These are phyloP conservation scores for Phrynocephalus forsythii DNA, from an alignment of 2,797 vertebrate genomes.

Conservation along the genomic window DNA sequence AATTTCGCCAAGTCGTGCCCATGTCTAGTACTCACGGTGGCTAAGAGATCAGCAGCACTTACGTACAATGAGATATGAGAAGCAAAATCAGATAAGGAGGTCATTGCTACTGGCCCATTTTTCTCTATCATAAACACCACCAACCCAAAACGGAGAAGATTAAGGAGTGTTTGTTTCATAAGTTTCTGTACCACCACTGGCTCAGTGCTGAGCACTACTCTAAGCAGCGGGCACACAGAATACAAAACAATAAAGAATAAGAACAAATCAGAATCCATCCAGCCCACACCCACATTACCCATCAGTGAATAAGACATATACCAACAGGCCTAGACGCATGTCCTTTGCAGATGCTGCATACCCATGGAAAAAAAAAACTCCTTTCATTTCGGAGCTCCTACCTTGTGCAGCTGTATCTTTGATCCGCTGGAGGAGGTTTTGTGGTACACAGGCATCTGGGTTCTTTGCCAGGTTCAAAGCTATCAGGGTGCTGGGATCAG, in stretches of 20 bases:
- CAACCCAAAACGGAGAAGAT: not conserved
- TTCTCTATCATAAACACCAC: not conserved
- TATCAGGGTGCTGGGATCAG: slow-evolving; percentile 76
- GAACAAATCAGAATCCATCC: too few species aligned
- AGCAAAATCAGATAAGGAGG: too few species aligned
- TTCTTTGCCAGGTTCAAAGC: slow-evolving; percentile 73
- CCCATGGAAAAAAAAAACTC: not conserved
- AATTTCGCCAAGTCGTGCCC: too few species aligned
- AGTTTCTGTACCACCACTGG: too few species aligned
- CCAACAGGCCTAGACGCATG: not conserved
- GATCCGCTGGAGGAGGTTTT: slow-evolving; percentile 58
- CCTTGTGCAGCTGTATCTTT: slow-evolving; percentile 46
- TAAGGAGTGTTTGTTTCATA: not conserved
- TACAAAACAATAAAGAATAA: not conserved
- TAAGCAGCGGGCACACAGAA: not conserved
- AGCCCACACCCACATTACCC: too few species aligned
- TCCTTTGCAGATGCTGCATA: not conserved
- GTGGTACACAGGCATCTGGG: accelerated
- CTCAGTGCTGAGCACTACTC: too few species aligned
- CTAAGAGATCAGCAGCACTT: too few species aligned
- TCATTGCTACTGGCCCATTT: not conserved
- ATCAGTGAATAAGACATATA: too few species aligned
- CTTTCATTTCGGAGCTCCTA: slow-evolving; percentile 2
- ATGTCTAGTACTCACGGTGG: too few species aligned
- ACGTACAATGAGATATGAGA: too few species aligned